These are phyloP conservation scores for Keiferia lycopersicella DNA, from an alignment of 2,888 invertebrate species.

Conservation along the genomic window DNA sequence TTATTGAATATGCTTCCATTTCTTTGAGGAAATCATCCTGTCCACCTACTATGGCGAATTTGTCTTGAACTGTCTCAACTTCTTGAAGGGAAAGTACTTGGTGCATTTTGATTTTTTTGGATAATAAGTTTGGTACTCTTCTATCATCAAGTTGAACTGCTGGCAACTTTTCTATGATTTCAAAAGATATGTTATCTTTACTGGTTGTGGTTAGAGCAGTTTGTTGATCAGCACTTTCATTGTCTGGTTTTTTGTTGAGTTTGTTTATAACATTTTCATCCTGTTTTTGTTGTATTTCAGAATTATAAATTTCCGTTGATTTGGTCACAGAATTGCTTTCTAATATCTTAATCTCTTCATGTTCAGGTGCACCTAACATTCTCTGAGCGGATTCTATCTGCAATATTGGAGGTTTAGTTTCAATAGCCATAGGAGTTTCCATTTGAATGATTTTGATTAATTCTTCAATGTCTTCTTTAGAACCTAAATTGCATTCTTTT, in stretches of 20 bases:
- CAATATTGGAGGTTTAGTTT: conserved; percentile 29
- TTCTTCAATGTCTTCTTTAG: conserved; percentile 79
- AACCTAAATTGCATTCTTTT: conserved; percentile 91
- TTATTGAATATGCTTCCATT: conserved; percentile 85
- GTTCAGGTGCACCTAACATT: conserved; percentile 11
- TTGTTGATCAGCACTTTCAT: neutral
- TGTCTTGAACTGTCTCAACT: conserved; percentile 82
- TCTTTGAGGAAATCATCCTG: conserved; percentile 86
- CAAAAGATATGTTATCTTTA: conserved; percentile 32
- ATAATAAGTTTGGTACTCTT: conserved; percentile 85
- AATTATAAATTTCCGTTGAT: neutral
- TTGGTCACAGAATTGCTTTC: neutral
- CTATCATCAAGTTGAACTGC: conserved; percentile 36
- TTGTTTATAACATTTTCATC: neutral
- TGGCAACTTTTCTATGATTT: conserved; percentile 41
- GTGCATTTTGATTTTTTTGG: conserved; percentile 81
- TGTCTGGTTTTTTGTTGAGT: neutral
- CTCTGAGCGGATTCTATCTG: conserved; percentile 35
- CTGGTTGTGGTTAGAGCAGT: neutral
- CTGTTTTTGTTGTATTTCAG: neutral
- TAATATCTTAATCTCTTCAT: conserved; percentile 13
- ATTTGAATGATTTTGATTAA: conserved; percentile 62
- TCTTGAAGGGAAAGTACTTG: conserved; percentile 82
- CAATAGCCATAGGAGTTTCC: conserved; percentile 41
- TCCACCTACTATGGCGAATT: conserved; percentile 90